These are phyloP conservation scores for Papilio polytes DNA, from an alignment of 1,140 invertebrate species.

Conservation along the genomic window DNA sequence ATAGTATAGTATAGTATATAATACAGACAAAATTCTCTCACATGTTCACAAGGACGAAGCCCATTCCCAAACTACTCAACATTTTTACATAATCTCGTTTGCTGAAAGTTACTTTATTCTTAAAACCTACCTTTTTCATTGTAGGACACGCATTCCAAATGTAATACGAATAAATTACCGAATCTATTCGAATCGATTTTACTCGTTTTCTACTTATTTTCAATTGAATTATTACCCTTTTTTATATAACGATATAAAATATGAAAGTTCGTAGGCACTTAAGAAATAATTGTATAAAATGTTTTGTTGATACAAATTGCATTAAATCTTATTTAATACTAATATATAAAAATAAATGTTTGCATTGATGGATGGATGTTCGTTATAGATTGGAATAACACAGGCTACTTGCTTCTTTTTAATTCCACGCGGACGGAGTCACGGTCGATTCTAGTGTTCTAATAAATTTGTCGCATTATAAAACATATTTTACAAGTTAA, in stretches of 20 bases:
- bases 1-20: too few species aligned
- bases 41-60: conserved; percentile 26
- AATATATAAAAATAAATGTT: too few species aligned
- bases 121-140: conserved; percentile 37
- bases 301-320: too few species aligned
- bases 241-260: too few species aligned
- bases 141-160: conserved; percentile 27
- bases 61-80: conserved; percentile 34
- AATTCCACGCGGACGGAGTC: background rate
- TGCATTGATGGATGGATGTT: too few species aligned
- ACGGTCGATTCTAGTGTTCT: background rate
- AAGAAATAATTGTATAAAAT: too few species aligned
- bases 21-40: conserved; percentile 21
- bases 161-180: conserved; percentile 9
- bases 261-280: too few species aligned
- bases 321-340: too few species aligned
- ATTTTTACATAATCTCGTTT: conserved; percentile 41
- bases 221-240: background rate
- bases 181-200: conserved; percentile 17
- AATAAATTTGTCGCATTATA: background rate
- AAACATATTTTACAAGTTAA: background rate
- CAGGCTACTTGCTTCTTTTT: too few species aligned
- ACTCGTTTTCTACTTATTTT: background rate
- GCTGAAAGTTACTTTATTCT: conserved; percentile 36
- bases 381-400: too few species aligned